Base-by-base conservation (phyloP, 1,140 invertebrate genomes). In the Brachionus manjavacas region DNA sequence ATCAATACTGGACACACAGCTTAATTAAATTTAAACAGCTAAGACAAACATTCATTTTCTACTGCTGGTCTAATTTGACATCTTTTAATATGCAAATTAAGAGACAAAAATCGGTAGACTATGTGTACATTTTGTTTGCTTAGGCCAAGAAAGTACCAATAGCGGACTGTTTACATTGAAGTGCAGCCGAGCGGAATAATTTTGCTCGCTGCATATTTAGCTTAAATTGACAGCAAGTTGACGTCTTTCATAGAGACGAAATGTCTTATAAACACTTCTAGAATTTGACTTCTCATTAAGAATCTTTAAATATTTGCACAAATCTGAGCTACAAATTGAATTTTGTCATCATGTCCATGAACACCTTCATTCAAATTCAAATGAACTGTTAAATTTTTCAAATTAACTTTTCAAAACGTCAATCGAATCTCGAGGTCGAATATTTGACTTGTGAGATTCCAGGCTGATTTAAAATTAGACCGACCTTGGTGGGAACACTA, bases 61-160 rank as follows among this genome's bases (percentile, higher is more conserved):
- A 60, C 16, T 68, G 31, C 68, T 72, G 68, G 68, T 72, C 39
- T 43, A 72, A 72, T 72, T 41, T 72, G 68, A 72, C 68, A 72
- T 72, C 68, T 72, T 72, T 72, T 72, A 41, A 43, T 46, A 72
- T 72, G 68, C 68, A 72, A 72, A 72, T 72, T 72, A 72, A 41
- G 35, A 20, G 28, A 28, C 4, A 72, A 72, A 72, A 72, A 39
- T 72, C 68, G 68, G 68, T 72, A 72, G 68, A 72, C 68, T 43
- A 16, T 60, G 16, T 20, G 9, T 8, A 60, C 16, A 72, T 72
- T 72, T 72, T 72, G 31, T 72, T 72, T 72, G 31, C 4, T 72
- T 11, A 8, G 39, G 39, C 43, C 39, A 72, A 72, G 41, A 16
- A n/a, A 72, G 68, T 41, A 72, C 68, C 39, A 72, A 72, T 72